Base-by-base conservation (phyloP, 1,140 invertebrate species). In the Uloborus diversus region DNA sequence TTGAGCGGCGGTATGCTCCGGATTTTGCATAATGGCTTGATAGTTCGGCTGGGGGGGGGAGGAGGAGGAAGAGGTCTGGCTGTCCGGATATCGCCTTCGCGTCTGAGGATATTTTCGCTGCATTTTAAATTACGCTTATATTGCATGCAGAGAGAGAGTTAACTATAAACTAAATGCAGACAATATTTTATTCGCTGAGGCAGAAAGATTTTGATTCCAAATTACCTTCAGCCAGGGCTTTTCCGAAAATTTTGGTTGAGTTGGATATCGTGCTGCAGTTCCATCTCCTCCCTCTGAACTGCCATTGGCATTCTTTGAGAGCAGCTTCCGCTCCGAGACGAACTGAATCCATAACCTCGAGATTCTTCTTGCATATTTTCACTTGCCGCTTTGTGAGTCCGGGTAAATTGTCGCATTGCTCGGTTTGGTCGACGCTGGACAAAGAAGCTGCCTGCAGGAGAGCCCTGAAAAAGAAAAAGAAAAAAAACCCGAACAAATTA, bases 221-320 rank as follows among this genome's bases (percentile, higher is more conserved):
- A 51, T 80, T 28, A 80, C 75, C 66, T 20, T 73, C 76, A 33
- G 59, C 62, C 14, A 73, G 53, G 5, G 42, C 79, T 47, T 76
- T 80, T 30, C 32, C 65, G 35, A 76, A 75, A 4, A 75, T 81
- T 33, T 42, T 83, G n/a, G 80, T 83, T 1, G 80, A 61, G 23
- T 82, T 81, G 28, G 35, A 42, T 30, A 75, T 81, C 28, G 80
- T 82, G 83, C 93, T 91, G 84, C 95, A 97, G 86, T 97, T 97
- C 95, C 95, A 97, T 85, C 95, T 89, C 83, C 92, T 92, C 82
- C 92, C 91, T 69, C 90, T 88, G 85, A 97, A 96, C 86, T 96
- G 94, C 85, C 93, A 90, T 86, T 95, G 94, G 86, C 95, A 97
- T 87, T 96, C 95, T 84, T 93, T 93, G 81, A 96, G 92, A 0